Evolutionary conservation across 1,140 invertebrate genomes (phyloP), one percentile per base, ranked within the genome.

Genomic region (Camponotus pennsylvanicus): DNA sequence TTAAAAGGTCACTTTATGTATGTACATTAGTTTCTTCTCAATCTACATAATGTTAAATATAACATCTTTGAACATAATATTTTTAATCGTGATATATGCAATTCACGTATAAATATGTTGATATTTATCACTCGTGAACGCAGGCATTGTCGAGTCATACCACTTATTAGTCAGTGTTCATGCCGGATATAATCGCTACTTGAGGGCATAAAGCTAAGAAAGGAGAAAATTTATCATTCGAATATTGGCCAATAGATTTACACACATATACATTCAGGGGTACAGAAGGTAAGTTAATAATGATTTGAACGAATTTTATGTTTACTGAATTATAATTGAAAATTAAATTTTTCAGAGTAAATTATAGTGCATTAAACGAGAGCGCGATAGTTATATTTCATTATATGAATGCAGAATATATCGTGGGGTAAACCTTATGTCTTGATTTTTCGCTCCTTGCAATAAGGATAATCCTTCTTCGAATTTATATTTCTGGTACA

Each of bases 81-180:
- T 78, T 45, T 59, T 34, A 42, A 15, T 32, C 59, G 9, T 0
- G 3, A 34, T 8, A 21, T 15, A 15, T 21, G 21, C 15, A 32
- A 80, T 70, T 70, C 15, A 9, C 9, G 2, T 21, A 32, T 40
- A 70, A 70, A 57, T 42, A 69, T 9, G 37, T 70, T 27, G 45
- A 80, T 70, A 70, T 59, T 15, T 21, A 80, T 80, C 78, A 70
- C 34, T 69, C 21, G 9, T 11, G 6, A 66, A 76, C 2, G 18
- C 9, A 18, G 49, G 27, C 37, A 21, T 61, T 78, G 27, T 37
- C 45, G 13, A 52, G 27, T 5, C 13, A 45, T 9, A 15, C 32
- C 21, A 80, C 49, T 70, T 80, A 70, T 80, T 80, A 57, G 49
- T 70, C 49, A 40, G 5, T 52, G 67, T 57, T 49, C n/a, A 45